Evolutionary conservation across 2,113 vertebrate genomes (phyloP), one percentile per base, ranked within the genome.

Genomic region (Scomber colias): DNA sequence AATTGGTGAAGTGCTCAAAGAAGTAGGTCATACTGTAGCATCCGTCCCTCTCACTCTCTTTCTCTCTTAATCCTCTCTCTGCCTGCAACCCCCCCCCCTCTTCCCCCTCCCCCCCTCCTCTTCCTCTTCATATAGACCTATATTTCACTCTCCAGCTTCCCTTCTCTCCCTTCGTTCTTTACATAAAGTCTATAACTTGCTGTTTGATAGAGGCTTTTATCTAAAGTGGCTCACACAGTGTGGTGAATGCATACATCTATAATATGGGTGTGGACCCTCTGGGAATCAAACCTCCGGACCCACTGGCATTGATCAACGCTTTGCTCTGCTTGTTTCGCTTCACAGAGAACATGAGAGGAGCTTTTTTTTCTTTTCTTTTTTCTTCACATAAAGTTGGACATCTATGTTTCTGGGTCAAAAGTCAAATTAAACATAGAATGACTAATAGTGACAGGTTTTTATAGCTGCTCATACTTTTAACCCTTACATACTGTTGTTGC

Each of bases 21-120:
- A 93, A 93, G 73, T 93, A 89, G 92, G 92, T 93, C 92, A 93
- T 70, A 21, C 21, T 21, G 21, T 21, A 77, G 82, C 81, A 75
- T 9, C 64, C 73, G 45, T 84, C 80, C 45, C 73, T 68, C 71
- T 77, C 73, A 15, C 55, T 70, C 50, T 65, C 63, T 70, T 17
- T 21, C 62, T 30, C 83, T 87, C 57, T 62, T 87, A 82, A 84
- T 83, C 84, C 75, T 76, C 55, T 71, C 60, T 71, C 68, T 45
- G 14, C 49, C 65, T 81, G 53, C 63, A 73, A 44, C 31, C 40
- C 78, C 62, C 67, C 57, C 35, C 35, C 8, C 35, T 8, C 35
- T 9, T 51, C 45, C 0, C 11, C 40, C 48, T 21, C 24, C 45
- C 17, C 16, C 50, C 2, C 60, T 21, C 10, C 48, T n/a, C 57